Conservation (phyloP, 1,140 invertebrate species). For the Callitettix versicolor region DNA sequence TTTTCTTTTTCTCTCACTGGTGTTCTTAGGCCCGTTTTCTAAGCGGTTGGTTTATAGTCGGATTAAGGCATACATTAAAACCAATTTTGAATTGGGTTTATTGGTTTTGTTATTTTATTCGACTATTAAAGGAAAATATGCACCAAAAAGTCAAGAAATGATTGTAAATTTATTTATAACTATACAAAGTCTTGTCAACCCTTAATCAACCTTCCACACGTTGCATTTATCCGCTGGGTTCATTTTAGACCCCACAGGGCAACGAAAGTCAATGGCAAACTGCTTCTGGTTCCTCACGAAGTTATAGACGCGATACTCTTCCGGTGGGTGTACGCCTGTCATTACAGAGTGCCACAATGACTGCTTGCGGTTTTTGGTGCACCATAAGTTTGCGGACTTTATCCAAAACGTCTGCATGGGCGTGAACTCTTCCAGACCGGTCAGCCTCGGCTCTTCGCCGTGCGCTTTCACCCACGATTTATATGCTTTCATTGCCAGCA, state of each 20-base stretch:
- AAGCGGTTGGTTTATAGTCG: too few species aligned
- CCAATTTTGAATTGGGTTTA: too few species aligned
- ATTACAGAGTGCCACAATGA: neutral
- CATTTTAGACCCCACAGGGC: slow-evolving; percentile 66
- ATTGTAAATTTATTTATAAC: too few species aligned
- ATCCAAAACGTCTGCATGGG: slow-evolving; percentile 50
- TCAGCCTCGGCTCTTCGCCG: slow-evolving; percentile 33
- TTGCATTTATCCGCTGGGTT: slow-evolving; percentile 78
- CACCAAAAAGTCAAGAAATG: too few species aligned
- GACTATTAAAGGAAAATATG: too few species aligned
- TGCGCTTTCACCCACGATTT: slow-evolving; percentile 26
- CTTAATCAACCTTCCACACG: slow-evolving; percentile 49
- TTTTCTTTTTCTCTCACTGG: too few species aligned
- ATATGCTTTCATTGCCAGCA: slow-evolving; percentile 48
- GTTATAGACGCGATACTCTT: slow-evolving; percentile 70
- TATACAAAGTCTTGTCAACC: too few species aligned
- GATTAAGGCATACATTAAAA: too few species aligned
- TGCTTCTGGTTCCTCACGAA: slow-evolving; percentile 81
- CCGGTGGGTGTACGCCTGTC: slow-evolving; percentile 49
- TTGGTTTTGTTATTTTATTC: too few species aligned
- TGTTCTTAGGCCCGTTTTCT: too few species aligned
- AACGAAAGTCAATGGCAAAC: slow-evolving; percentile 77
- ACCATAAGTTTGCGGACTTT: slow-evolving; percentile 49
- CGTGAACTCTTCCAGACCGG: slow-evolving; percentile 34
- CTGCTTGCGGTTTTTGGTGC: slow-evolving; percentile 36